phyloP scores from a whole-genome alignment of 2,797 vertebrate species.

The Emys orbicularis region DNA sequence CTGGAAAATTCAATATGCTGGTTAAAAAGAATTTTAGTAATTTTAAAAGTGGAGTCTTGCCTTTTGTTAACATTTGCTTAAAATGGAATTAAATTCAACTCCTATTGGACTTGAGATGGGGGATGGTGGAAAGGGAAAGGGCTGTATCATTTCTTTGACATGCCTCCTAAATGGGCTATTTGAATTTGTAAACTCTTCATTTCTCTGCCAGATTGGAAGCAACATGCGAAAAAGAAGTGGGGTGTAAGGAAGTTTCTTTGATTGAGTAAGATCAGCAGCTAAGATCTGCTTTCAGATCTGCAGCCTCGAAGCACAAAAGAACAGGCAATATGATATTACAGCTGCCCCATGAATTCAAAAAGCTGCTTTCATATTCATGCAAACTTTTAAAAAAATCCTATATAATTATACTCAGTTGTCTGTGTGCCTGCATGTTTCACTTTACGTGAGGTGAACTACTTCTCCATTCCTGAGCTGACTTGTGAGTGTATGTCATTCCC shows the following conservation, averaged over 20 bases:
- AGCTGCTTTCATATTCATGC: slow-evolving; percentile 40
- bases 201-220: slow-evolving; percentile 64
- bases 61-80: slow-evolving; percentile 75
- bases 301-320: slow-evolving; percentile 70
- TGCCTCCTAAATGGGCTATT: slow-evolving; percentile 57
- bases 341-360: slow-evolving; percentile 59
- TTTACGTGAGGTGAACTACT: slow-evolving; percentile 58
- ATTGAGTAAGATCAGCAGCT: slow-evolving; percentile 68
- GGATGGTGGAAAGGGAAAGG: slow-evolving; percentile 23
- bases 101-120: slow-evolving; percentile 39
- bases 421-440: slow-evolving; percentile 48
- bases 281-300: slow-evolving; percentile 68
- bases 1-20: slow-evolving; percentile 64
- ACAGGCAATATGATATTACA: slow-evolving; percentile 49
- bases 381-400: slow-evolving; percentile 11
- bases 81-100: slow-evolving; percentile 75
- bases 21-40: slow-evolving; percentile 62
- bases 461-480: slow-evolving; percentile 49
- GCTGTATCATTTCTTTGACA: slow-evolving; percentile 41
- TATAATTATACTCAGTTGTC: slow-evolving; percentile 62
- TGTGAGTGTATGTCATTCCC: slow-evolving; percentile 13
- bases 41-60: slow-evolving; percentile 68
- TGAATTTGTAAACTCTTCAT: slow-evolving; percentile 67
- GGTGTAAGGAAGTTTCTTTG: slow-evolving; percentile 53
- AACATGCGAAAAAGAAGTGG: slow-evolving; percentile 53